phyloP scores from a whole-genome alignment of 2,113 vertebrate genomes.

The Austrofundulus limnaeus region DNA sequence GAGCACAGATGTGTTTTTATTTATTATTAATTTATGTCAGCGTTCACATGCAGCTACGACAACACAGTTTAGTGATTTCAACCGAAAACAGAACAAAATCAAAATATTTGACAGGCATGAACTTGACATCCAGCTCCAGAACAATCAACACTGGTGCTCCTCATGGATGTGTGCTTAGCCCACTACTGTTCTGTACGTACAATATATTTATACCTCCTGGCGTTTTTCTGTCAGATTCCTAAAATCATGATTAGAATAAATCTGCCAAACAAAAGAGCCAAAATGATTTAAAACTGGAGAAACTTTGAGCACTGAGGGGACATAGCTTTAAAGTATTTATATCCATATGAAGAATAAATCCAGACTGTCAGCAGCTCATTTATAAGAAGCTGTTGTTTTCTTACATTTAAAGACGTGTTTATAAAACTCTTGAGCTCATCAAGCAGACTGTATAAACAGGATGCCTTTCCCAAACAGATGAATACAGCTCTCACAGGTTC shows the following conservation, averaged over 20 bases:
- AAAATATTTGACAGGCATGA: background rate
- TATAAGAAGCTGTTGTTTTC: constrained; percentile 1
- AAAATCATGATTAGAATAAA: too few species aligned
- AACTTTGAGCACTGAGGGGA: too few species aligned
- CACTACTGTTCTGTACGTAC: background rate
- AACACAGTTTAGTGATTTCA: too few species aligned
- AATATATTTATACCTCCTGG: background rate
- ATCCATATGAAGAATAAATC: constrained; percentile 2
- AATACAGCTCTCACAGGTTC: constrained; percentile 25
- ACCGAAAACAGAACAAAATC: too few species aligned
- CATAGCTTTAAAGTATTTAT: background rate
- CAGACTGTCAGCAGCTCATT: background rate
- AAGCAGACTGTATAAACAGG: constrained; percentile 60
- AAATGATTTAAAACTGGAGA: too few species aligned
- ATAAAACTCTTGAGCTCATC: constrained; percentile 35
- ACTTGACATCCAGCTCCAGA: too few species aligned
- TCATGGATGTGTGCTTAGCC: background rate
- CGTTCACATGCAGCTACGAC: too few species aligned
- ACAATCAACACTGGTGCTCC: background rate
- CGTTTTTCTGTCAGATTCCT: too few species aligned
- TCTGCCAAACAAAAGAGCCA: too few species aligned
- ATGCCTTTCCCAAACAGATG: constrained; percentile 48
- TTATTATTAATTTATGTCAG: too few species aligned
- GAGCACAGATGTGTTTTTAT: too few species aligned
- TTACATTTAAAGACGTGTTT: constrained; percentile 46